Conservation (phyloP, 2,113 vertebrate genomes). For the Pholis gunnellus region DNA sequence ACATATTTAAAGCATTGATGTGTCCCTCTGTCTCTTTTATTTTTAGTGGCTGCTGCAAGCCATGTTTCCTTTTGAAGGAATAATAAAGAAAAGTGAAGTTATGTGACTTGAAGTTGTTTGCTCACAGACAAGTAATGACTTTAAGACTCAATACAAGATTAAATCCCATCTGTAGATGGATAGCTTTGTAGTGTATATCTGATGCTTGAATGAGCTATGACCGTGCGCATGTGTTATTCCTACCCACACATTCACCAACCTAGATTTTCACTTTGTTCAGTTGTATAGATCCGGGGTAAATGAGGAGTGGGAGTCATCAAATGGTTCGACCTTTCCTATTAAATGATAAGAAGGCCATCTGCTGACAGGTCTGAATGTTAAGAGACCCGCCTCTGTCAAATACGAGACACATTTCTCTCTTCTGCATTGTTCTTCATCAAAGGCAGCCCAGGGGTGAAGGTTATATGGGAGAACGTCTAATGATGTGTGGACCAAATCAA, state of each 20-base stretch:
- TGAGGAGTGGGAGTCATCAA: conserved; percentile 47
- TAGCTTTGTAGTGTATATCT: background rate
- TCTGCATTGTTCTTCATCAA: conserved; percentile 64
- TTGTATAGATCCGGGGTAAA: conserved; percentile 53
- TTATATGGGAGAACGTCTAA: conserved; percentile 53
- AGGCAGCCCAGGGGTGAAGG: conserved; percentile 49
- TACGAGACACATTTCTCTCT: conserved; percentile 44
- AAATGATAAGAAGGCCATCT: conserved; percentile 72
- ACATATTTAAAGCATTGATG: background rate
- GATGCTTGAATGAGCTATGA: background rate
- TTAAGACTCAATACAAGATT: background rate
- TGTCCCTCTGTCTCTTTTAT: background rate
- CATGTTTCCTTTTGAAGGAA: conserved; percentile 7
- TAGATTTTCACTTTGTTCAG: conserved; percentile 26
- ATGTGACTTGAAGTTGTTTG: conserved; percentile 2
- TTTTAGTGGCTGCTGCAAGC: background rate
- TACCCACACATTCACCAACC: conserved; percentile 16
- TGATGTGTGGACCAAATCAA: conserved; percentile 59
- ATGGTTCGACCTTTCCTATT: conserved; percentile 65
- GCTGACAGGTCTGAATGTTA: conserved; percentile 57
- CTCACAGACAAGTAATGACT: conserved; percentile 13
- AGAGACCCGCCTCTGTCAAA: conserved; percentile 55
- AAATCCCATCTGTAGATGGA: background rate
- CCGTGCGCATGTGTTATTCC: background rate
- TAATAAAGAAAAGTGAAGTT: background rate